Conservation (phyloP, 2,797 vertebrate genomes). For the Intellagama lesueurii region DNA sequence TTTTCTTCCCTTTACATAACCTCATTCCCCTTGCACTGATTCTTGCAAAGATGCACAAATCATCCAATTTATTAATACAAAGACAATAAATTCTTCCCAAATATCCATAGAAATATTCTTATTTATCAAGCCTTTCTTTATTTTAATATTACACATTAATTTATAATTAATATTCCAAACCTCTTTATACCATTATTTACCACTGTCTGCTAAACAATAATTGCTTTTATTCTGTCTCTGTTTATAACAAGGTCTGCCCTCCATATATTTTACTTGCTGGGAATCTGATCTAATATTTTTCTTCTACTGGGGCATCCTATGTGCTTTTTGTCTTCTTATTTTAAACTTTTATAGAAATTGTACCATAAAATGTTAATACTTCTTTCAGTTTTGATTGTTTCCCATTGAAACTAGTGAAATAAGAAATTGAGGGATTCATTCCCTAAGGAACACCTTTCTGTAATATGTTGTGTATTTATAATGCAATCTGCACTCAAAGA, state of each 20-base stretch:
- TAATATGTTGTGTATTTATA: background rate
- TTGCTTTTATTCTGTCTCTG: conserved; percentile 60
- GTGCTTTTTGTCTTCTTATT: conserved; percentile 33
- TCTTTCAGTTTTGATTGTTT: background rate
- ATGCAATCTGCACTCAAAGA: too few relatives aligned
- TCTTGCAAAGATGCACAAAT: too few relatives aligned
- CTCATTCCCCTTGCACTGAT: too few relatives aligned
- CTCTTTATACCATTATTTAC: too few relatives aligned
- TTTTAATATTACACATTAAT: too few relatives aligned
- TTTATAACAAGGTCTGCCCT: conserved; percentile 61
- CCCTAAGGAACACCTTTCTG: background rate
- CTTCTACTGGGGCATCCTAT: conserved; percentile 46
- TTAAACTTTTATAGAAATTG: background rate
- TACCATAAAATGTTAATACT: background rate
- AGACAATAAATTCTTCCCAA: too few relatives aligned
- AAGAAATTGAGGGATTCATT: background rate
- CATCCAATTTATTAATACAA: too few relatives aligned
- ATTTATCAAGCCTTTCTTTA: too few relatives aligned
- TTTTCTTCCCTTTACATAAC: too few relatives aligned
- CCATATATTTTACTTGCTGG: conserved; percentile 50
- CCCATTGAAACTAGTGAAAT: background rate
- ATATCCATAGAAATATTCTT: too few relatives aligned
- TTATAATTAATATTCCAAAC: too few relatives aligned
- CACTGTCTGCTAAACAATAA: conserved; percentile 52
- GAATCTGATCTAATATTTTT: conserved; percentile 36